phyloP scores from a whole-genome alignment of 1,140 invertebrate genomes.

The Periplaneta americana region DNA sequence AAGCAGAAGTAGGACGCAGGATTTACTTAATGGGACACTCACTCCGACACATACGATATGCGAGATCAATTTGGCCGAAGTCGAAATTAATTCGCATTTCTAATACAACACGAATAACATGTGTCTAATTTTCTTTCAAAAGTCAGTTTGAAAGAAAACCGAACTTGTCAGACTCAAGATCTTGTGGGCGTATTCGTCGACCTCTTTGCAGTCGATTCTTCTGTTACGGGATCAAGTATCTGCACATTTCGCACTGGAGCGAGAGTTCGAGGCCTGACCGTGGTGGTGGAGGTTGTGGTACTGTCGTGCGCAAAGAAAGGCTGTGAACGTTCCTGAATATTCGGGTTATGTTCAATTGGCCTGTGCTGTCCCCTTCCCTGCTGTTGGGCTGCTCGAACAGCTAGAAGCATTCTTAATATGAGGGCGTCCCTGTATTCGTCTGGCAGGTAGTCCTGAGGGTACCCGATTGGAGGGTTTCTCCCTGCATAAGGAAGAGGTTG shows the following conservation, averaged over 20 bases:
- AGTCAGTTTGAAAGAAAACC: background rate
- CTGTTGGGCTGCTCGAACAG: constrained; percentile 3
- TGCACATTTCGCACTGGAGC: constrained; percentile 8
- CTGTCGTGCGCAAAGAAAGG: background rate
- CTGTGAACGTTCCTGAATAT: background rate
- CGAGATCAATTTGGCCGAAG: background rate
- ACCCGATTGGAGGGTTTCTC: background rate
- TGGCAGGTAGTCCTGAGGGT: background rate
- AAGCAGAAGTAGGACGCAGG: background rate
- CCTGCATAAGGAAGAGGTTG: background rate
- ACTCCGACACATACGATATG: background rate
- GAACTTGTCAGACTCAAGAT: background rate
- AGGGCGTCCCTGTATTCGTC: constrained; percentile 11
- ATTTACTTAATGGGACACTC: background rate
- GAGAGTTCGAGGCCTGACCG: background rate
- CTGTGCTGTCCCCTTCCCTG: background rate
- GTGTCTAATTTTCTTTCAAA: background rate
- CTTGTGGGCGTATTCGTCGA: background rate
- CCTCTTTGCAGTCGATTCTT: constrained; percentile 6
- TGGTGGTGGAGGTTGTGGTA: background rate
- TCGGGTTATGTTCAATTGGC: background rate
- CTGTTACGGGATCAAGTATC: constrained; percentile 10
- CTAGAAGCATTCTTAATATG: constrained; percentile 12
- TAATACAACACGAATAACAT: background rate
- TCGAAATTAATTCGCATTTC: background rate